phyloP scores from a whole-genome alignment of 2,888 invertebrate species.

The Pinctada fucata region DNA sequence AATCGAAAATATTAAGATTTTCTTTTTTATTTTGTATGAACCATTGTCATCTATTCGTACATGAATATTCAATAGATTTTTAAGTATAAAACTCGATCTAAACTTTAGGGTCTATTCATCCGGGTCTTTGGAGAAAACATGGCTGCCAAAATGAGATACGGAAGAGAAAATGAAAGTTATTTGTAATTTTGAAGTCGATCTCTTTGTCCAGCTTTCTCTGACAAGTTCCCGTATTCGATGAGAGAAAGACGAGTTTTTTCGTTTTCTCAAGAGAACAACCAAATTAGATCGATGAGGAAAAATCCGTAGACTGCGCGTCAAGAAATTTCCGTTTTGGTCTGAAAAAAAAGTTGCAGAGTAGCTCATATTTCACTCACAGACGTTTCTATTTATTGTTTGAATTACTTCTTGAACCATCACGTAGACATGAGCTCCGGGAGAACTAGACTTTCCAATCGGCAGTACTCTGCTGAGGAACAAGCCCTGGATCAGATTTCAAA shows the following conservation, averaged over 20 bases:
- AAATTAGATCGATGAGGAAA: too few species aligned
- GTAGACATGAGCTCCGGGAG: slow-evolving; percentile 40
- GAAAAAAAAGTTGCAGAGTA: neutral
- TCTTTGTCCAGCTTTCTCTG: neutral
- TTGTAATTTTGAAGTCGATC: neutral
- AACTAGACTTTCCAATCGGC: slow-evolving; percentile 82
- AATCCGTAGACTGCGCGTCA: neutral
- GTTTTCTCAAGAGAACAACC: too few species aligned
- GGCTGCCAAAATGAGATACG: slow-evolving; percentile 33
- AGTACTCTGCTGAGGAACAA: slow-evolving; percentile 95
- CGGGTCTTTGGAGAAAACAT: slow-evolving; percentile 17
- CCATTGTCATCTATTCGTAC: neutral
- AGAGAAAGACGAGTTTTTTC: too few species aligned
- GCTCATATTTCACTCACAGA: neutral
- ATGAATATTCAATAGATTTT: neutral
- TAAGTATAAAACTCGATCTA: neutral
- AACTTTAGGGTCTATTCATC: neutral
- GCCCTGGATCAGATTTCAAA: slow-evolving; percentile 97
- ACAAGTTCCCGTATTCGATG: neutral
- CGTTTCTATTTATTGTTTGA: neutral
- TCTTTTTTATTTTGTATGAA: neutral
- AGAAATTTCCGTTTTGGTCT: slow-evolving; percentile 5
- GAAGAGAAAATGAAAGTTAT: slow-evolving; percentile 37
- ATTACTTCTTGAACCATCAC: neutral
- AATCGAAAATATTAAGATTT: neutral